Evolutionary conservation across 2,888 invertebrate species (phyloP).

Genomic region (Slavum lentiscoides): DNA sequence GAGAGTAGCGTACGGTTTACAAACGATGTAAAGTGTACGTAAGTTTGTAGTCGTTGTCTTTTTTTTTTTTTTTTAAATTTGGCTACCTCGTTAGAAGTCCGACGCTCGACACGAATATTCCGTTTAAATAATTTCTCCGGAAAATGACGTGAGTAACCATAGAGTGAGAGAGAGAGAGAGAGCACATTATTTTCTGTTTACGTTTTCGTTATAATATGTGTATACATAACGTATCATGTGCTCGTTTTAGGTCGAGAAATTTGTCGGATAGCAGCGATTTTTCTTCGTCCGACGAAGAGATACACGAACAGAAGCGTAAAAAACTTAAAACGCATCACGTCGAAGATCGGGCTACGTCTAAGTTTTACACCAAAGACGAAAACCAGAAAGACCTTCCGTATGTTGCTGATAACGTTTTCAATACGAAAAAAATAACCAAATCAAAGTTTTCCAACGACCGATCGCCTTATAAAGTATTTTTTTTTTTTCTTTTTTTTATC

Average conservation of each 20-base stretch:
- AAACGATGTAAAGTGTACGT: too few relatives aligned
- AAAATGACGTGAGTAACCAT: too few relatives aligned
- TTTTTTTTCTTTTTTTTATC: neutral
- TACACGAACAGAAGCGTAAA: neutral
- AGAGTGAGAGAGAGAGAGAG: too few relatives aligned
- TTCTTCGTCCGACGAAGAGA: constrained; percentile 14
- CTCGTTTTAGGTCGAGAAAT: constrained; percentile 9
- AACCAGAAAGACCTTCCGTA: constrained; percentile 40
- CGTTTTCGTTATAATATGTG: too few relatives aligned
- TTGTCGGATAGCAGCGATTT: constrained; percentile 38
- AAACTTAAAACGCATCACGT: neutral
- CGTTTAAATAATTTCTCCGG: too few relatives aligned
- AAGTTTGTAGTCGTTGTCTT: too few relatives aligned
- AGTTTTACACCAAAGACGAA: constrained; percentile 45
- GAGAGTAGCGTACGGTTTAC: too few relatives aligned
- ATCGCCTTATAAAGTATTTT: neutral
- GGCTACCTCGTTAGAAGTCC: too few relatives aligned
- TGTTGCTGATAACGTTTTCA: constrained; percentile 36
- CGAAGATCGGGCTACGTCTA: constrained; percentile 42
- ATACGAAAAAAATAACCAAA: constrained; percentile 16
- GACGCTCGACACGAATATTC: too few relatives aligned
- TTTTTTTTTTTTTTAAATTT: too few relatives aligned
- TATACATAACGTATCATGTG: too few relatives aligned
- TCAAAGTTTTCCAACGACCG: constrained; percentile 11
- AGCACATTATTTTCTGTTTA: too few relatives aligned